A percentile compares a stretch with the other conserved stretches of the same genome.
These are phyloP conservation scores for Heliconius hortense DNA, from an alignment of 2,888 invertebrate genomes.

Conservation along the genomic window DNA sequence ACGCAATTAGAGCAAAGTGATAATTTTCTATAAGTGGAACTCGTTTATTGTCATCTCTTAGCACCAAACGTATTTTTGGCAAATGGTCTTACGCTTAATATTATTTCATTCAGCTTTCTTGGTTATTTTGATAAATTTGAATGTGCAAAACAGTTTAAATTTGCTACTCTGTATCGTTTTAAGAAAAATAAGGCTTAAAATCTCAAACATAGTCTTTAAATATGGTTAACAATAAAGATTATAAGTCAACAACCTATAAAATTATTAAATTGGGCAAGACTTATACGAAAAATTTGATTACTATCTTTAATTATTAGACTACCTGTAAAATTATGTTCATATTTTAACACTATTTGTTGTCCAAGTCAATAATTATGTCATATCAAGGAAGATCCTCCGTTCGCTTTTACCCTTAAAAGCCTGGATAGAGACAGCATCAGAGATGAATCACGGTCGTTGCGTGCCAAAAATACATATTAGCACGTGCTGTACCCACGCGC, in stretches of 20 bases:
- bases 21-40: conserved; percentile 35
- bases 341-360: not conserved
- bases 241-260: not conserved
- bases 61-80: conserved; percentile 36
- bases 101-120: conserved; percentile 29
- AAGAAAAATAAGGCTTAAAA: not conserved
- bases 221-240: not conserved
- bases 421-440: conserved; percentile 31
- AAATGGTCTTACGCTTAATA: conserved; percentile 21
- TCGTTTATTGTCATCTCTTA: conserved; percentile 31
- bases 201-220: not conserved
- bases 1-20: conserved; percentile 32
- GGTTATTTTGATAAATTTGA: conserved; percentile 16
- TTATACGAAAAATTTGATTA: not conserved
- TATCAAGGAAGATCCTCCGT: conserved; percentile 21
- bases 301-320: not conserved
- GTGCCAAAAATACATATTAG: conserved; percentile 56
- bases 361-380: not conserved
- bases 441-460: conserved; percentile 41
- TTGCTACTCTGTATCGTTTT: not conserved
- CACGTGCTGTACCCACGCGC: conserved; percentile 48
- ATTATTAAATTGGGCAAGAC: not conserved
- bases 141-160: conserved; percentile 16
- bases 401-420: conserved; percentile 21
- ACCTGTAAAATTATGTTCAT: not conserved